Percentiles rank a stretch among this genome's conserved stretches.
Evolutionary conservation across 2,797 vertebrate species (phyloP).

Genomic region (Botia almorhae): DNA sequence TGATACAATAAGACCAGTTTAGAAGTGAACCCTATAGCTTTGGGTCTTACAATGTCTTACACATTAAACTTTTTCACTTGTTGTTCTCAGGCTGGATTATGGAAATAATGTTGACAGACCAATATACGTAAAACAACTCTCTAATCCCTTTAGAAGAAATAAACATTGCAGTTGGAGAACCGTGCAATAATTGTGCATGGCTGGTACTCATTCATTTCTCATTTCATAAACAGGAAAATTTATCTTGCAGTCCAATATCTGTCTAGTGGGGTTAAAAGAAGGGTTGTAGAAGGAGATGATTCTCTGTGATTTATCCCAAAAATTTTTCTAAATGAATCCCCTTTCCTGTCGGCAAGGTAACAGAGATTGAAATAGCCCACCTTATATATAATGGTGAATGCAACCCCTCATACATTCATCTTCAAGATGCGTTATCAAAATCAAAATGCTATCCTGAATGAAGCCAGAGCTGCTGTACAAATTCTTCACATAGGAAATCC

Average conservation of each 20-base stretch:
- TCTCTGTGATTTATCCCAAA: too few species aligned
- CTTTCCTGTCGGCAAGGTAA: too few species aligned
- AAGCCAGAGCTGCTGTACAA: too few species aligned
- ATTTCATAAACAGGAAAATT: constrained; percentile 70
- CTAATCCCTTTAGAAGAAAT: constrained; percentile 40
- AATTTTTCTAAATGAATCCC: too few species aligned
- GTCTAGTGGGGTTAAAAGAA: too few species aligned
- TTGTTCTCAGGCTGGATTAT: constrained; percentile 22
- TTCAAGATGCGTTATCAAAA: too few species aligned
- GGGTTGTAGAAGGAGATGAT: too few species aligned
- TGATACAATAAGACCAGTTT: background rate
- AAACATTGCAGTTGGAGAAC: constrained; percentile 60
- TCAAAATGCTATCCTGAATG: too few species aligned
- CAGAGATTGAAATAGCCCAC: too few species aligned
- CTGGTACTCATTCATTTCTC: constrained; percentile 73
- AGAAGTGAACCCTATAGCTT: background rate
- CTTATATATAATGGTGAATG: too few species aligned
- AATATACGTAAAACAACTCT: constrained; percentile 44
- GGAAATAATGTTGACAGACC: constrained; percentile 27
- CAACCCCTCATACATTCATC: too few species aligned
- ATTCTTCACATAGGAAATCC: too few species aligned
- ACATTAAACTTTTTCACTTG: constrained; percentile 40
- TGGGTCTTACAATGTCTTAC: background rate
- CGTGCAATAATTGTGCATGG: constrained; percentile 60
- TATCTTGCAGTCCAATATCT: constrained; percentile 55